Base-by-base conservation (phyloP, 2,888 invertebrate species). In the Gymnosoma rotundatum region DNA sequence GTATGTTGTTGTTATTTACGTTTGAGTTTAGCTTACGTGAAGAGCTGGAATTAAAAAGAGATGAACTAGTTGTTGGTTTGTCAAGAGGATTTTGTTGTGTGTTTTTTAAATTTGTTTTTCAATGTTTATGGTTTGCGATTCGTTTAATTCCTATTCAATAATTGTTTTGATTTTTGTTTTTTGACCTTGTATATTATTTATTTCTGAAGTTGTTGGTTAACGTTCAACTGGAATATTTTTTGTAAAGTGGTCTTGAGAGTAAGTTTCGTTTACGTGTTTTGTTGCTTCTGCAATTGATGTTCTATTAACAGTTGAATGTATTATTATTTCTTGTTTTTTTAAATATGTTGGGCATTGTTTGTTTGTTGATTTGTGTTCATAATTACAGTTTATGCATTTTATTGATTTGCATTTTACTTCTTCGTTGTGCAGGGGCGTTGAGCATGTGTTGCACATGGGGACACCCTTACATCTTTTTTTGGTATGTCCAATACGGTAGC, bases 321-420 rank as follows among this genome's bases (percentile, higher is more conserved):
- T 52, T 52, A 52, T 52, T 7, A 52, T 18, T 45, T 45, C 45
- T 12, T 45, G 14, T 45, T 45, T 45, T 45, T 12, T 45, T 45
- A 73, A 50, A 20, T 52, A 32, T 48, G 60, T 72, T 48, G 60
- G 60, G 60, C 60, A 60, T 5, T 73, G 52, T 8, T 18, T 50
- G 36, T 45, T 45, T 14, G 14, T 12, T 2, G 45, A 45, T 45
- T 45, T 45, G 14, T 45, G 45, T 45, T 45, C 12, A 12, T 45
- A 45, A 45, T 45, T 45, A 12, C 14, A 45, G 14, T 45, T 45
- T 14, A 45, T 45, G 45, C 14, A 45, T 45, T 45, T 45, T 45
- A 45, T 14, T 45, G 45, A 45, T 45, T 45, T 45, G 14, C 1
- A 45, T 12, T 9, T 9, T 45, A 45, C 12, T 45, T 45, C 12